Conservation (phyloP, 2,797 vertebrate species). For the Eospalax fontanierii region DNA sequence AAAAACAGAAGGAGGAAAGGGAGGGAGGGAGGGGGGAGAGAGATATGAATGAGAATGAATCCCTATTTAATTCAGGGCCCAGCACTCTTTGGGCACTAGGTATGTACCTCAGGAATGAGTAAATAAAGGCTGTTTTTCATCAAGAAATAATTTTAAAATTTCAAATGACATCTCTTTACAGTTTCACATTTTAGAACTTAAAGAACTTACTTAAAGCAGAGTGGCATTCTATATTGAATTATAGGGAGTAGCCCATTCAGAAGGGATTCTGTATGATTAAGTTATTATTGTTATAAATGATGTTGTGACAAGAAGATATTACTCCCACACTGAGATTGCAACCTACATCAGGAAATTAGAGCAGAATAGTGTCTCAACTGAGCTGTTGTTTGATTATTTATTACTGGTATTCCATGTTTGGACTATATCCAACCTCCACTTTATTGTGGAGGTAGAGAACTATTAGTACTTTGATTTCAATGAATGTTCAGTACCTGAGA, state of each 20-base stretch:
- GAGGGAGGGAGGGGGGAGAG: neutral
- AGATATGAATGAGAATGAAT: neutral
- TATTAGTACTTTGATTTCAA: constrained; percentile 60
- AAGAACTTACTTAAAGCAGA: constrained; percentile 50
- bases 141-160: constrained; percentile 50
- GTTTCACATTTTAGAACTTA: constrained; percentile 40
- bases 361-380: constrained; percentile 19
- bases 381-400: constrained; percentile 33
- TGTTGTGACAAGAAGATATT: constrained; percentile 61
- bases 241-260: neutral
- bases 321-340: constrained; percentile 38
- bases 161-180: constrained; percentile 21
- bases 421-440: neutral
- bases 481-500: constrained; percentile 56
- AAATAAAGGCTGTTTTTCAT: constrained; percentile 17
- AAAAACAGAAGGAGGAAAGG: neutral
- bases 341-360: constrained; percentile 65
- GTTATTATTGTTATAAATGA: constrained; percentile 41
- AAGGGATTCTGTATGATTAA: constrained; percentile 44
- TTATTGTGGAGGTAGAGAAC: neutral
- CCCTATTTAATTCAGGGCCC: neutral
- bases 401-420: constrained; percentile 23
- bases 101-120: neutral
- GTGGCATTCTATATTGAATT: neutral
- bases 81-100: constrained; percentile 1